Evolutionary conservation across 1,140 invertebrate genomes (phyloP), one percentile per base, ranked within the genome.

Genomic region (Drosophila pseudoananassae): DNA sequence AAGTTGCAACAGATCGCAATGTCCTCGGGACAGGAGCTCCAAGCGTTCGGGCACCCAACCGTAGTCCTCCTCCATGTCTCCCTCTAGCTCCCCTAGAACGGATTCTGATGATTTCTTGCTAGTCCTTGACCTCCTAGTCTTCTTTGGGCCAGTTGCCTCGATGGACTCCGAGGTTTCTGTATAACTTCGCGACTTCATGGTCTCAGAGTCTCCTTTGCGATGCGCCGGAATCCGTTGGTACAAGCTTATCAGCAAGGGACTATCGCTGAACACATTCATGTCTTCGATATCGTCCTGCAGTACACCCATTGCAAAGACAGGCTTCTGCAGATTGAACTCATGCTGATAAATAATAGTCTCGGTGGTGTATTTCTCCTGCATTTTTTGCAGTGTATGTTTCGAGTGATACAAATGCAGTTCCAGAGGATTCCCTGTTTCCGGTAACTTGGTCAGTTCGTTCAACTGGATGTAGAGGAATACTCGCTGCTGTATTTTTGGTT

Each of bases 401-500:
- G 50, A 51, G 7, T 90, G 88, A 49, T 74, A 75, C 7, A 90
- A 27, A 33, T 90, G 88, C 52, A 90, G 38, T 29, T 90, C 88
- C 23, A 90, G 25, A 3, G 70, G 70, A 58, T 89, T 46, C 0
- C 58, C 14, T 0, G 33, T 54, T 4, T 69, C 38, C 0, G 88
- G 88, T 36, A 90, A 33, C n/a, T 78, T 66, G 5, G 6, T 2
- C 9, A 90, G 50, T 1, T 54, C 51, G 20, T 84, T 84, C 14
- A 90, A 53, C 25, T 90, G 83, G 25, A 90, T 76, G 14, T 90
- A 90, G 14, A 90, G 76, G 20, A 69, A 90, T 0, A 90, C 87
- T 2, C 87, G 57, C 10, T 66, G 63, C 20, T 64, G 46, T 5
- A 46, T 1, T 1, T 10, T 14, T n/a, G 0, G 10, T 10, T 20